Percentiles rank a stretch among this genome's conserved stretches.
Conservation (phyloP, 2,888 invertebrate species). For the Phania funesta region DNA sequence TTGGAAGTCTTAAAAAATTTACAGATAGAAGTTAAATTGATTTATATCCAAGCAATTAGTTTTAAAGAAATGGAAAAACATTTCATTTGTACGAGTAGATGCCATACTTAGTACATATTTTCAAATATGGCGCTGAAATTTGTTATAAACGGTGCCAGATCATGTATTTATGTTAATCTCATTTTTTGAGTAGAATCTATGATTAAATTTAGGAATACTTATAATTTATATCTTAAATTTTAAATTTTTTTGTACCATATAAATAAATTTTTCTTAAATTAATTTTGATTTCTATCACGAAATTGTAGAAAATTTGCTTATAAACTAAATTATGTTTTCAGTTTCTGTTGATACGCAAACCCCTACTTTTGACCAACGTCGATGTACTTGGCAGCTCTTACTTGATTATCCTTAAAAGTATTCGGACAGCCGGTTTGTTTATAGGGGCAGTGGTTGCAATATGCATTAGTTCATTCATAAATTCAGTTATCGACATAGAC, state of each 20-base stretch:
- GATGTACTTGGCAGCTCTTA: neutral
- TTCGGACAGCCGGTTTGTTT: conserved; percentile 53
- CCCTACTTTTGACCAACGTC: neutral
- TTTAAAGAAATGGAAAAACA: neutral
- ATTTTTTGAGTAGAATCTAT: too few species aligned
- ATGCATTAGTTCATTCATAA: conserved; percentile 56
- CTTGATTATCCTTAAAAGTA: conserved; percentile 4
- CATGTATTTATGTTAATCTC: too few species aligned
- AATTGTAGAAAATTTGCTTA: too few species aligned
- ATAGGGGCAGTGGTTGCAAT: conserved; percentile 42
- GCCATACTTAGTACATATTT: neutral
- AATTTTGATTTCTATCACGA: too few species aligned
- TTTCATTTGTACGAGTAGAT: neutral
- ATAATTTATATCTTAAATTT: too few species aligned
- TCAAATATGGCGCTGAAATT: conserved; percentile 29
- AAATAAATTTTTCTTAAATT: too few species aligned
- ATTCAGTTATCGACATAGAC: too few species aligned
- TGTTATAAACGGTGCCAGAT: neutral
- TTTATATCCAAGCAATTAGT: too few species aligned
- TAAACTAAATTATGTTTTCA: neutral
- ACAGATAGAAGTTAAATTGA: neutral
- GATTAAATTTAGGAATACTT: too few species aligned
- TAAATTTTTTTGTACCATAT: too few species aligned
- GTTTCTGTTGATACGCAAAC: neutral
- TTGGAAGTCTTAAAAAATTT: neutral